Evolutionary conservation across 1,140 invertebrate genomes (phyloP).

Genomic region (Bombus polaris): DNA sequence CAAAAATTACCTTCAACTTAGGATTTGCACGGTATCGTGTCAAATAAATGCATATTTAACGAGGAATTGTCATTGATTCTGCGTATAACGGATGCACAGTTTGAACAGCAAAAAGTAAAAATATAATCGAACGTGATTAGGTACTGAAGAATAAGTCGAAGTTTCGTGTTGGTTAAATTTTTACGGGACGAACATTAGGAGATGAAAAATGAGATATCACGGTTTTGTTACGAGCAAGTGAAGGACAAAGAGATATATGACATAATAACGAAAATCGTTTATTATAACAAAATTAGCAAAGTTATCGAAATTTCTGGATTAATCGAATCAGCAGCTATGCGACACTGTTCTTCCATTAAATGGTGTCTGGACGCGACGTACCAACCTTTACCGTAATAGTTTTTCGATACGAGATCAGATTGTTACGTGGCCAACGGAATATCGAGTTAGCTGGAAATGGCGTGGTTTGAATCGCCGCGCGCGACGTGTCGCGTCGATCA

Average conservation of each 20-base stretch:
- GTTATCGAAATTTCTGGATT: neutral
- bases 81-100: too few species aligned
- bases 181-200: too few species aligned
- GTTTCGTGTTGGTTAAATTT: too few species aligned
- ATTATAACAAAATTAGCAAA: conserved; percentile 1
- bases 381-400: conserved; percentile 32
- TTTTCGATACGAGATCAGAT: conserved; percentile 39
- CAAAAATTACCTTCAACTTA: too few species aligned
- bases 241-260: neutral
- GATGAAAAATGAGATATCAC: too few species aligned
- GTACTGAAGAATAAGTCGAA: too few species aligned
- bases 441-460: conserved; percentile 36
- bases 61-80: too few species aligned
- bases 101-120: too few species aligned
- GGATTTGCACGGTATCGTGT: too few species aligned
- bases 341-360: conserved; percentile 2
- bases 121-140: too few species aligned
- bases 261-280: neutral
- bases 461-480: neutral
- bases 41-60: too few species aligned
- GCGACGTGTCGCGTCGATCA: conserved; percentile 18
- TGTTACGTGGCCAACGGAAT: conserved; percentile 42
- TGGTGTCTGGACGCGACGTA: neutral
- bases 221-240: too few species aligned
- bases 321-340: conserved; percentile 1